Evolutionary conservation across 2,888 invertebrate genomes (phyloP).

Genomic region (Himalopsyche anomala): DNA sequence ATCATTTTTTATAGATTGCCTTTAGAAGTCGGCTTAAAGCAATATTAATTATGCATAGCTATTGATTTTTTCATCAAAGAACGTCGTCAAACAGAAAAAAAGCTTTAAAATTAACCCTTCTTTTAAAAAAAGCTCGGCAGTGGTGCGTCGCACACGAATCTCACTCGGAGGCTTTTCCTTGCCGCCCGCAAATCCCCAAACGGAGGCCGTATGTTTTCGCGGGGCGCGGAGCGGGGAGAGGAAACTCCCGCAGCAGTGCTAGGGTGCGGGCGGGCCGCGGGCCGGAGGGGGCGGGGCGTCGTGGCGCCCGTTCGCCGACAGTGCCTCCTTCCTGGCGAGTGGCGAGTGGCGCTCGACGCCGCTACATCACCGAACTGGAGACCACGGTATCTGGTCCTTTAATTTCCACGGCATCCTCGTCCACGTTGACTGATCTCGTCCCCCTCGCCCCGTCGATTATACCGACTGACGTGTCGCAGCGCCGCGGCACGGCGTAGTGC

Average conservation of each 20-base stretch:
- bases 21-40: background rate
- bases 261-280: constrained; percentile 68
- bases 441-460: constrained; percentile 1
- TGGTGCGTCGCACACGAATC: constrained; percentile 7
- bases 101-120: constrained; percentile 41
- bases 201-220: constrained; percentile 54
- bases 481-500: constrained; percentile 43
- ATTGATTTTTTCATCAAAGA: constrained; percentile 29
- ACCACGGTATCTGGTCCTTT: constrained; percentile 42
- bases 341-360: constrained; percentile 58
- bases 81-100: background rate
- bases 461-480: constrained; percentile 43
- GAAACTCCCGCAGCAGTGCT: constrained; percentile 65
- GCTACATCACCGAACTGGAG: constrained; percentile 45
- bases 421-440: constrained; percentile 28
- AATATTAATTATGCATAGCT: constrained; percentile 1
- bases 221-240: constrained; percentile 66
- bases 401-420: constrained; percentile 21
- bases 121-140: constrained; percentile 24
- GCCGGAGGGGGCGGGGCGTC: constrained; percentile 70
- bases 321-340: constrained; percentile 62
- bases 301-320: constrained; percentile 67
- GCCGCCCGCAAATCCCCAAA: constrained; percentile 59
- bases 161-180: constrained; percentile 38
- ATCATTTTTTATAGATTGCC: too few species aligned